Conservation (phyloP, 2,797 vertebrate species). For the Channallabes apus region DNA sequence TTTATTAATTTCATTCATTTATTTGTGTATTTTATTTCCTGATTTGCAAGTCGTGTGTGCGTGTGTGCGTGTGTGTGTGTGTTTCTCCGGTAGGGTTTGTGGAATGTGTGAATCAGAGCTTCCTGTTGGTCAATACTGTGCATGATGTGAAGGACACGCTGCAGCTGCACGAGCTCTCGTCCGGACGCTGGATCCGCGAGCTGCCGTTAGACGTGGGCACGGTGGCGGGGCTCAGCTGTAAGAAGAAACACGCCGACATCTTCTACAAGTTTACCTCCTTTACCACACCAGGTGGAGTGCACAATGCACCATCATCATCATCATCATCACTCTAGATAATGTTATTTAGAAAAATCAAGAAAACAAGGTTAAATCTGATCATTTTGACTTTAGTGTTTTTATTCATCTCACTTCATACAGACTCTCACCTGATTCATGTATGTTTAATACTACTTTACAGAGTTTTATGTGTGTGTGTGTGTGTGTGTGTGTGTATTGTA, state of each 20-base stretch:
- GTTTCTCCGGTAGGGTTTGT: slow-evolving; percentile 62
- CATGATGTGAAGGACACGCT: slow-evolving; percentile 77
- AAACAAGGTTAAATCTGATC: background rate
- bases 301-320: background rate
- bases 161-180: slow-evolving; percentile 68
- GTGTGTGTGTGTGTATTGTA: slow-evolving; percentile 22
- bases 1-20: background rate
- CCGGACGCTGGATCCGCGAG: slow-evolving; percentile 63
- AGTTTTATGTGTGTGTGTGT: slow-evolving; percentile 7
- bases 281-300: slow-evolving; percentile 69
- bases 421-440: background rate
- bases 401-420: background rate
- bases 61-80: background rate
- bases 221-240: slow-evolving; percentile 73
- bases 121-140: slow-evolving; percentile 76
- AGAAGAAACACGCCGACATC: slow-evolving; percentile 75
- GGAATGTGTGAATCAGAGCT: slow-evolving; percentile 72
- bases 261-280: slow-evolving; percentile 81
- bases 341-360: background rate
- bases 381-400: background rate
- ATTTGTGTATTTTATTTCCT: background rate
- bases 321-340: background rate
- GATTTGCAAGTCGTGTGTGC: background rate
- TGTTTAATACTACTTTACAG: background rate
- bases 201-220: slow-evolving; percentile 75